Evolutionary conservation across 2,888 invertebrate species (phyloP).

Genomic region (Drosophila crucigera): DNA sequence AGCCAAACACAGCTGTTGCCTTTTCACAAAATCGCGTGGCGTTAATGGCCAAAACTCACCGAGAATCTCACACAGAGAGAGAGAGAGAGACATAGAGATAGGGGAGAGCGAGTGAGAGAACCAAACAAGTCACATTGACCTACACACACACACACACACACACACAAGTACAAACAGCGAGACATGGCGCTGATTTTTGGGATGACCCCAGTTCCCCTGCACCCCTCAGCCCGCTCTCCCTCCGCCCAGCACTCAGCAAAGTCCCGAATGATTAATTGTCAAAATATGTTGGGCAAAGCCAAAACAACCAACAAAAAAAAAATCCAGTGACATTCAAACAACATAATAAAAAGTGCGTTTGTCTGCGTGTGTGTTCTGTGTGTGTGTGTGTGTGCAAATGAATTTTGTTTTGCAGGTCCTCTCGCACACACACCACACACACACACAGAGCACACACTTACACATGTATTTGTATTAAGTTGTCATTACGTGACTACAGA

Average conservation of each 20-base stretch:
- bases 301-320: constrained; percentile 29
- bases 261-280: constrained; percentile 78
- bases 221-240: neutral
- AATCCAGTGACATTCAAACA: constrained; percentile 52
- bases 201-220: constrained; percentile 2
- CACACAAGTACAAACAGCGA: constrained; percentile 42
- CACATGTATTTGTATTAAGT: constrained; percentile 82
- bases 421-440: constrained; percentile 26
- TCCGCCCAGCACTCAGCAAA: constrained; percentile 27
- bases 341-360: constrained; percentile 76
- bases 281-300: constrained; percentile 75
- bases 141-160: constrained; percentile 37
- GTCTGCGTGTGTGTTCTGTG: constrained; percentile 33
- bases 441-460: constrained; percentile 37
- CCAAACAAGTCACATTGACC: constrained; percentile 51
- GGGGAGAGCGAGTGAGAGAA: neutral
- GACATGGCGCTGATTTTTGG: constrained; percentile 70
- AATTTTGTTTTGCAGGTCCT: constrained; percentile 44
- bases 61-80: constrained; percentile 9
- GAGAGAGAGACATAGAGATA: constrained; percentile 1
- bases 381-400: constrained; percentile 40
- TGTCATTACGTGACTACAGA: constrained; percentile 84
- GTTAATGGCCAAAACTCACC: constrained; percentile 59
- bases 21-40: constrained; percentile 32
- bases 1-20: constrained; percentile 51